Percentiles rank a stretch among this genome's conserved stretches.
phyloP scores from a whole-genome alignment of 1,140 invertebrate genomes.

The Diorhabda carinulata region DNA sequence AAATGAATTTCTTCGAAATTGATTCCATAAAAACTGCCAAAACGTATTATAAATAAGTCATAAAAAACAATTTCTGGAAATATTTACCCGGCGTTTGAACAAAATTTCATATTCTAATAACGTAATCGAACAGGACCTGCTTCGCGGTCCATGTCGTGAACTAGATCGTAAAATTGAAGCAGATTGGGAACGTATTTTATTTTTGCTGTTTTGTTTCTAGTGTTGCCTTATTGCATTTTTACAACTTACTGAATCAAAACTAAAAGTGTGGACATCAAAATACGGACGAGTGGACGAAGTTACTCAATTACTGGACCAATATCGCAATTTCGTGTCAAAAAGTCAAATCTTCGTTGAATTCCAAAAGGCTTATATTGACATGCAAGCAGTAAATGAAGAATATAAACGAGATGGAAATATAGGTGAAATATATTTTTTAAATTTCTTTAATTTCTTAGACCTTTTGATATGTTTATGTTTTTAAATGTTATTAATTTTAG shows the following conservation, averaged over 20 bases:
- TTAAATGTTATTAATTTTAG: no score
- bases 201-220: conserved; percentile 40
- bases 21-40: no score
- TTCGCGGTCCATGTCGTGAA: no score
- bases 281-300: conserved; percentile 82
- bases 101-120: no score
- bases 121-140: no score
- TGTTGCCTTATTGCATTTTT: conserved; percentile 89
- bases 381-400: conserved; percentile 86
- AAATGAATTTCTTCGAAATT: no score
- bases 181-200: background rate
- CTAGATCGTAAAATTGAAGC: conserved; percentile 8
- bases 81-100: no score
- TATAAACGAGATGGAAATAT: conserved; percentile 84
- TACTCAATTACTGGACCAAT: conserved; percentile 79
- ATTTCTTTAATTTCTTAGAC: no score
- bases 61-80: no score
- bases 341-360: conserved; percentile 93
- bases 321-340: conserved; percentile 84
- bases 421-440: background rate
- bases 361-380: conserved; percentile 85
- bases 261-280: conserved; percentile 84
- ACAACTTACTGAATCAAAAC: conserved; percentile 81
- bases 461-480: no score
- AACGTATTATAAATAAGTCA: no score